Evolutionary conservation across 2,888 invertebrate species (phyloP).

Genomic region (Nudaria mundana): DNA sequence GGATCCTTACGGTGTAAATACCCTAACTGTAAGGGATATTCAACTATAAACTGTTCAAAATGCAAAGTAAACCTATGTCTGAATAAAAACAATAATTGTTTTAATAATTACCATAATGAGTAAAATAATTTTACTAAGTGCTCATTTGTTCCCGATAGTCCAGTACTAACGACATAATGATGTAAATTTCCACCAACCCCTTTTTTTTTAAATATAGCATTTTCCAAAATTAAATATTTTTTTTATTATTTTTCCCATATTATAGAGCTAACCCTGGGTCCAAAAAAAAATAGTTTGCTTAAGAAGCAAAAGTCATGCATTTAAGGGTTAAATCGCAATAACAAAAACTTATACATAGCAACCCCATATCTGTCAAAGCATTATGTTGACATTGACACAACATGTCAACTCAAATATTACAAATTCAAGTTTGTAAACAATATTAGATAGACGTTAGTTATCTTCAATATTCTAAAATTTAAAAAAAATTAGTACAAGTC

Average conservation of each 20-base stretch:
- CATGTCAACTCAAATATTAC: too few species aligned
- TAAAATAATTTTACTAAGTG: constrained; percentile 7
- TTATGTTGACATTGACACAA: too few species aligned
- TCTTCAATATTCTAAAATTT: too few species aligned
- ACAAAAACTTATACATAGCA: too few species aligned
- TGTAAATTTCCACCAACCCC: constrained; percentile 9
- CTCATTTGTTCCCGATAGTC: background rate
- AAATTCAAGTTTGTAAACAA: too few species aligned
- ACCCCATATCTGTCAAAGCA: too few species aligned
- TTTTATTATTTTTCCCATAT: background rate
- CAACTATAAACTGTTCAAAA: constrained; percentile 21
- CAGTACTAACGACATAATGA: background rate
- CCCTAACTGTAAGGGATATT: constrained; percentile 26
- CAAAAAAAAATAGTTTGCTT: constrained; percentile 8
- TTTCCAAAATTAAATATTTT: background rate
- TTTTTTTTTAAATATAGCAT: background rate
- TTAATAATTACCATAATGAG: constrained; percentile 14
- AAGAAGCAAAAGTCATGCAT: constrained; percentile 6
- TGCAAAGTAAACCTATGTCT: constrained; percentile 24
- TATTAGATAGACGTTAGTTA: too few species aligned
- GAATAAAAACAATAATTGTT: constrained; percentile 26
- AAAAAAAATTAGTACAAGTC: too few species aligned
- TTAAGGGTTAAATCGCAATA: too few species aligned
- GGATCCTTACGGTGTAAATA: constrained; percentile 25
- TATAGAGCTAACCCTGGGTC: background rate